phyloP scores from a whole-genome alignment of 2,797 vertebrate genomes.

The Cyprinella venusta region DNA sequence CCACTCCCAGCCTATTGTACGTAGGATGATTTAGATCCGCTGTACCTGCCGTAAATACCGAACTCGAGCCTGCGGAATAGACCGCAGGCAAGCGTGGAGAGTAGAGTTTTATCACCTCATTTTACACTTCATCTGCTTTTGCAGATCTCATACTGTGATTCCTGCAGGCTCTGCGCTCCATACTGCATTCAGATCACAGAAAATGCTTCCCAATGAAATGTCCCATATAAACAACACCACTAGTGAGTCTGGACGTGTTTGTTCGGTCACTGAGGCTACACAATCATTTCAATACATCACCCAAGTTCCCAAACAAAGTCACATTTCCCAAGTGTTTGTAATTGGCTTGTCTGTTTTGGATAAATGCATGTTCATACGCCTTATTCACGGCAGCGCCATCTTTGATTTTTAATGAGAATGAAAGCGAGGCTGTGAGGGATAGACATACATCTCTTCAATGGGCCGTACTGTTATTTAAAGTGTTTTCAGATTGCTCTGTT shows the following conservation, averaged over 20 bases:
- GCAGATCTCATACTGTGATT: conserved; percentile 45
- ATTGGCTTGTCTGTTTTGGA: conserved; percentile 16
- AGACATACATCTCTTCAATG: no score
- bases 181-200: conserved; percentile 17
- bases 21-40: background rate
- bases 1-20: background rate
- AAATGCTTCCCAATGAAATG: background rate
- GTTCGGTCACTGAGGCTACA: background rate
- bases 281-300: background rate
- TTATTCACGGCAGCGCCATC: no score
- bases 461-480: no score
- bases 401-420: no score
- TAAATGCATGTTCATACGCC: background rate
- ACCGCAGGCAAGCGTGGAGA: conserved; percentile 50
- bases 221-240: background rate
- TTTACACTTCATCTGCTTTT: conserved; percentile 52
- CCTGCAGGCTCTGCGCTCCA: conserved; percentile 13
- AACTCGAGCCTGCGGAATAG: conserved; percentile 8
- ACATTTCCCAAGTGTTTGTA: conserved; percentile 2
- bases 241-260: background rate
- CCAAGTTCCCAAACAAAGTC: background rate
- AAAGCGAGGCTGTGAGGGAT: no score
- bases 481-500: no score
- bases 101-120: conserved; percentile 47
- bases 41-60: background rate